phyloP scores from a whole-genome alignment of 2,797 vertebrate genomes.

The Microctenopoma stevenorrisi region DNA sequence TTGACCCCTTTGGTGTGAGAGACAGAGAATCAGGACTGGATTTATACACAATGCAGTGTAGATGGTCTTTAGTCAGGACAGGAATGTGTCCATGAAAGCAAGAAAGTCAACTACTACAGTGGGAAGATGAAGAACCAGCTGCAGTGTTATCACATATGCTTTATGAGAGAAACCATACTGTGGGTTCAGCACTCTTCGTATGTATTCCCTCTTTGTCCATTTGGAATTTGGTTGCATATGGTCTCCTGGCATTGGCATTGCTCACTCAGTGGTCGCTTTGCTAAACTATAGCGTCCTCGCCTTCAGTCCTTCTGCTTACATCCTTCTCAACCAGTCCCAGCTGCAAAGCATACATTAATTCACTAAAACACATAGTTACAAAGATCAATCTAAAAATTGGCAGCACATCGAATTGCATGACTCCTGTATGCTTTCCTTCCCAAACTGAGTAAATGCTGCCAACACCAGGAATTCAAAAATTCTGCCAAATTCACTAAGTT shows the following conservation, averaged over 20 bases:
- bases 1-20: constrained; percentile 33
- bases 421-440: constrained; percentile 26
- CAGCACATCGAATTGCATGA: constrained; percentile 28
- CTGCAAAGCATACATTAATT: constrained; percentile 4
- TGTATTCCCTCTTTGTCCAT: constrained; percentile 6
- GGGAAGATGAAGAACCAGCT: constrained; percentile 21
- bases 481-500: constrained; percentile 12
- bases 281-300: constrained; percentile 23
- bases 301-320: constrained; percentile 20
- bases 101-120: constrained; percentile 15
- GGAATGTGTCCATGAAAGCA: constrained; percentile 14
- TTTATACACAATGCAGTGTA: constrained; percentile 39
- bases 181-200: constrained; percentile 44
- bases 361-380: background rate
- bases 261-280: constrained; percentile 30
- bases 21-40: constrained; percentile 36
- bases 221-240: constrained; percentile 26
- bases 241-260: constrained; percentile 24
- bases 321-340: constrained; percentile 23
- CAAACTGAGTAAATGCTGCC: constrained; percentile 35
- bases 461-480: constrained; percentile 22
- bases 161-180: constrained; percentile 43
- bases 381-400: constrained; percentile 19
- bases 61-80: constrained; percentile 31
- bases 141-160: constrained; percentile 23